A percentile compares a stretch with the other conserved stretches of the same genome.
These are phyloP conservation scores for Andrena praecox DNA, from an alignment of 2,888 invertebrate genomes.

Conservation along the genomic window DNA sequence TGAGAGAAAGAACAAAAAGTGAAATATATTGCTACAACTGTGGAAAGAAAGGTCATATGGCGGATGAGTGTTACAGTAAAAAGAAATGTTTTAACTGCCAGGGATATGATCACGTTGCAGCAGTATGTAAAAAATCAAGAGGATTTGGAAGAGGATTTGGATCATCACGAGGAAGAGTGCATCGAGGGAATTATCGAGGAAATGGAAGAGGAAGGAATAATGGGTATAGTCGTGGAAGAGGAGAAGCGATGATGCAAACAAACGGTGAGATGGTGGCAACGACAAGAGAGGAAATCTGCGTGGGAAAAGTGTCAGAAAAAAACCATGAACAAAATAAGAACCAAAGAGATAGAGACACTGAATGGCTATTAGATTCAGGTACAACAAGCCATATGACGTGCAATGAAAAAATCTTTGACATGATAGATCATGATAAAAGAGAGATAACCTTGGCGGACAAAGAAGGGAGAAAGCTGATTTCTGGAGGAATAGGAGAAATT, in stretches of 20 bases:
- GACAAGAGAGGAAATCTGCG: background rate
- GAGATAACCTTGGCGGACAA: conserved; percentile 16
- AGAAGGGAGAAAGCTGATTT: conserved; percentile 8
- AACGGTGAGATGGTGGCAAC: background rate
- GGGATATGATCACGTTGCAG: background rate
- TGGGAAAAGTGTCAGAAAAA: background rate
- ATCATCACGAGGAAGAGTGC: background rate
- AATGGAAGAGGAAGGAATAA: background rate
- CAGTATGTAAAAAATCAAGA: background rate
- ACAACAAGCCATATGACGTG: background rate
- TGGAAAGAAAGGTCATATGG: background rate
- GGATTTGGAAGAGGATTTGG: too few relatives aligned
- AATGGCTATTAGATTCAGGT: conserved; percentile 8
- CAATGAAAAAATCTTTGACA: too few relatives aligned
- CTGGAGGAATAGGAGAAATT: conserved; percentile 15
- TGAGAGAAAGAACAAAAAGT: background rate
- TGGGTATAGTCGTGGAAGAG: background rate
- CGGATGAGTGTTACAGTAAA: background rate
- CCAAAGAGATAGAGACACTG: background rate
- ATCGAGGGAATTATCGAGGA: background rate
- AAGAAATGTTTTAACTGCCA: background rate
- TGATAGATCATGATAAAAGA: background rate
- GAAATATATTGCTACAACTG: background rate
- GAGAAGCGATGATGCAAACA: background rate
- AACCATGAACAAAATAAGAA: too few relatives aligned